Evolutionary conservation across 2,113 vertebrate genomes (phyloP).

Genomic region (Pollachius pollachius): DNA sequence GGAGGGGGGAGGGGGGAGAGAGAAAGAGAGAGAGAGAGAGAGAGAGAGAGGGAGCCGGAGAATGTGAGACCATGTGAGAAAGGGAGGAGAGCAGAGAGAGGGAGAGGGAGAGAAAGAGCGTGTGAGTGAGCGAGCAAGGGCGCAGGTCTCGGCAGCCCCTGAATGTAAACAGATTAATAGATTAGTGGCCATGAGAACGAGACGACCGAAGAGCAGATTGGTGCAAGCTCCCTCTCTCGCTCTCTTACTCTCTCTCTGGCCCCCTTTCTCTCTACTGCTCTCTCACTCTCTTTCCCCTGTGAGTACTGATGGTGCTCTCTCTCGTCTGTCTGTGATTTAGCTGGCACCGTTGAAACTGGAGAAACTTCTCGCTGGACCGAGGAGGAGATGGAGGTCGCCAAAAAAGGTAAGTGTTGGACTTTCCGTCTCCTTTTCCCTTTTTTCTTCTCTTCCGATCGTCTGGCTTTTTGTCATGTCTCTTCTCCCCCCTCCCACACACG

Average conservation of each 20-base stretch:
- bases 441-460: slow-evolving; percentile 26
- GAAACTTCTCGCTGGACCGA: slow-evolving; percentile 99
- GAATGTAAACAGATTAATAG: slow-evolving; percentile 76
- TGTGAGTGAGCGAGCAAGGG: slow-evolving; percentile 39
- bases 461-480: slow-evolving; percentile 20
- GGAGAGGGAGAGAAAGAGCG: slow-evolving; percentile 12
- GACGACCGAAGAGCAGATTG: slow-evolving; percentile 42
- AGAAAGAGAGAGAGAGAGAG: slow-evolving; percentile 16
- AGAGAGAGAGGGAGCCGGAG: slow-evolving; percentile 3
- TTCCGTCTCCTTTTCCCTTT: not conserved
- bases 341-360: slow-evolving; percentile 87
- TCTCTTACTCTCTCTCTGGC: not conserved
- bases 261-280: not conserved
- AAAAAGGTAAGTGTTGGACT: slow-evolving; percentile 84
- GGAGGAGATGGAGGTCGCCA: slow-evolving; percentile 99
- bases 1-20: slow-evolving; percentile 13
- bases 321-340: slow-evolving; percentile 69
- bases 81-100: slow-evolving; percentile 19
- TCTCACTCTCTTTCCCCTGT: not conserved
- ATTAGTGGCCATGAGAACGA: slow-evolving; percentile 61
- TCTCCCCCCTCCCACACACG: not conserved
- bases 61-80: slow-evolving; percentile 6
- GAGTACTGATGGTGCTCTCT: slow-evolving; percentile 46
- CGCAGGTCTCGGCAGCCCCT: slow-evolving; percentile 62
- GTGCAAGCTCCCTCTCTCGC: slow-evolving; percentile 28